Conservation (phyloP, 2,888 invertebrate genomes). For the Heliconius sara region DNA sequence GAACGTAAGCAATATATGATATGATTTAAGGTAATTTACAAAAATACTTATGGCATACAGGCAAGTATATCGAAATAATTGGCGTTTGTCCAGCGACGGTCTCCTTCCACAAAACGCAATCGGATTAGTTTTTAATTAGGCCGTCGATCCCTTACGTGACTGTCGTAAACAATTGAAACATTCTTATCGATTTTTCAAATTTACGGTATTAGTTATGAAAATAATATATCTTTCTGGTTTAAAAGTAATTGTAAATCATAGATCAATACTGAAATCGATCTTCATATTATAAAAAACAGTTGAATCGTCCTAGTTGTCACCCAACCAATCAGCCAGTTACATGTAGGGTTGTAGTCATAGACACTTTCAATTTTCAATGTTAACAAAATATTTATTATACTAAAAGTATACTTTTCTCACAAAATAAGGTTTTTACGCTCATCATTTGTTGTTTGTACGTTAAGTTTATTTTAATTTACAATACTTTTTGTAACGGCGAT, state of each 20-base stretch:
- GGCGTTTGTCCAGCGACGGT: background rate
- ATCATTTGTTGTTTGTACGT: background rate
- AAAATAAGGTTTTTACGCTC: background rate
- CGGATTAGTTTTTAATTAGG: slow-evolving; percentile 14
- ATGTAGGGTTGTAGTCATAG: no score
- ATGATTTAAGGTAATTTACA: no score
- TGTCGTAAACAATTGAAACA: background rate
- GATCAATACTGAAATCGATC: no score
- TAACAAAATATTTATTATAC: background rate
- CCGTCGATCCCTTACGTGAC: slow-evolving; percentile 3
- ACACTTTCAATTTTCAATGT: background rate
- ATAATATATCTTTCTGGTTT: no score
- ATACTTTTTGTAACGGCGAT: background rate
- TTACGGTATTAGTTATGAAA: no score
- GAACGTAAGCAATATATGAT: no score
- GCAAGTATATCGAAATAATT: background rate
- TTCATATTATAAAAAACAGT: no score
- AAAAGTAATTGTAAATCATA: no score
- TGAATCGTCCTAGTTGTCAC: no score
- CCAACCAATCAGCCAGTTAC: no score
- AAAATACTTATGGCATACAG: background rate
- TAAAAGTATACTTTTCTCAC: background rate
- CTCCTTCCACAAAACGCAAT: background rate
- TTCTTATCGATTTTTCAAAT: background rate
- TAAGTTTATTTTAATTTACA: background rate